phyloP scores from a whole-genome alignment of 2,888 invertebrate species.

The Campaea margaritaria region DNA sequence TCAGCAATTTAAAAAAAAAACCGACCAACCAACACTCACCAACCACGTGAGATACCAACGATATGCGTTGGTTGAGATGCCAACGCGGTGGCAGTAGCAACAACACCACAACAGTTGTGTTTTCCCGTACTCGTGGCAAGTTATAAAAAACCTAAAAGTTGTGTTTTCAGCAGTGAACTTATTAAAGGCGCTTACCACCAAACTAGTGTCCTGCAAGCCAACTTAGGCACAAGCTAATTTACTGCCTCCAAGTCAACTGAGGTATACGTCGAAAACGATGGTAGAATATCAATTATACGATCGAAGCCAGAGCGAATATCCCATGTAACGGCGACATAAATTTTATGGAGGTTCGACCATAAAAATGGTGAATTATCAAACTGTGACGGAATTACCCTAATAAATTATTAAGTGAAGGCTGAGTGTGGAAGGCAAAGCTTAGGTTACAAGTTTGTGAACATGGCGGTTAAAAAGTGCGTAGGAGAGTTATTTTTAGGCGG shows the following conservation, averaged over 20 bases:
- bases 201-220: neutral
- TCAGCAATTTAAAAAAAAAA: too few species aligned
- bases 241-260: conserved; percentile 20
- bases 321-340: conserved; percentile 60
- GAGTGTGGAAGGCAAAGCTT: conserved; percentile 45
- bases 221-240: conserved; percentile 13
- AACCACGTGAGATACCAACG: too few species aligned
- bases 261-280: conserved; percentile 43
- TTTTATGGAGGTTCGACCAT: conserved; percentile 62
- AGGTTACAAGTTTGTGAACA: conserved; percentile 20
- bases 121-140: too few species aligned
- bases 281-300: conserved; percentile 61
- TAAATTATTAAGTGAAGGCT: conserved; percentile 61
- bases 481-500: too few species aligned
- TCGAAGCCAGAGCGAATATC: conserved; percentile 47
- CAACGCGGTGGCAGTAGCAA: too few species aligned
- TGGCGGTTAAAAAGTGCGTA: neutral
- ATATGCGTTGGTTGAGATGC: too few species aligned
- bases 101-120: too few species aligned
- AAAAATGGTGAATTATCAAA: conserved; percentile 68
- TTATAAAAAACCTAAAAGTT: too few species aligned
- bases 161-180: too few species aligned
- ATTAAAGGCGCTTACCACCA: neutral
- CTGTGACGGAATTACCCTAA: conserved; percentile 61
- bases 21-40: too few species aligned